A percentile compares a stretch with the other conserved stretches of the same genome.
These are phyloP conservation scores for Heliocidaris erythrogramma DNA, from an alignment of 35 echinoderm and acorn worm species.

Conservation along the genomic window DNA sequence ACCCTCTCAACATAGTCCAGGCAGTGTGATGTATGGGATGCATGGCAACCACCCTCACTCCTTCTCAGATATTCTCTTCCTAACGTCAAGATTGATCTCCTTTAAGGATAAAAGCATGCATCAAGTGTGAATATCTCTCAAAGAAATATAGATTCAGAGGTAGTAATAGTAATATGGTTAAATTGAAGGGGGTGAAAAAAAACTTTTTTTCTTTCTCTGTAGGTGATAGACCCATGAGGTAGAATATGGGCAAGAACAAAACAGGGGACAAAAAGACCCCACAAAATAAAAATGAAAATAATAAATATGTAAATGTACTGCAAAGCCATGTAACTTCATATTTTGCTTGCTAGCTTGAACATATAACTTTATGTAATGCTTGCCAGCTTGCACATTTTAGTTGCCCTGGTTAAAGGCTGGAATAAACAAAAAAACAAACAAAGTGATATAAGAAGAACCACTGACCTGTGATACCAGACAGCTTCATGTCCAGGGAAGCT, in stretches of 20 bases:
- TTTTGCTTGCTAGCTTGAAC: not conserved
- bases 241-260: too few relatives aligned
- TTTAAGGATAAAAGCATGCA: not conserved
- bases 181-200: too few relatives aligned
- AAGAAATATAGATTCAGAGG: too few relatives aligned
- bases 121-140: too few relatives aligned
- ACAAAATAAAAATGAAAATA: too few relatives aligned
- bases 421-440: not conserved
- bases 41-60: not conserved
- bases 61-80: not conserved
- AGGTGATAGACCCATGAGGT: too few relatives aligned
- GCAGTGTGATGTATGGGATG: not conserved
- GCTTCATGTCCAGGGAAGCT: constrained; percentile 88
- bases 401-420: not conserved
- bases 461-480: constrained; percentile 90
- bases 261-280: too few relatives aligned
- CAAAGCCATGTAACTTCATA: too few relatives aligned
- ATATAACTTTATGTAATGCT: not conserved
- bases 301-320: too few relatives aligned
- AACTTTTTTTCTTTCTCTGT: too few relatives aligned
- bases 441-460: not conserved
- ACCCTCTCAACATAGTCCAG: not conserved
- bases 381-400: not conserved
- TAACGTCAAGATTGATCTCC: not conserved
- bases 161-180: too few relatives aligned